Base-by-base conservation (phyloP, 2,888 invertebrate genomes). In the Esperia sulphurella region DNA sequence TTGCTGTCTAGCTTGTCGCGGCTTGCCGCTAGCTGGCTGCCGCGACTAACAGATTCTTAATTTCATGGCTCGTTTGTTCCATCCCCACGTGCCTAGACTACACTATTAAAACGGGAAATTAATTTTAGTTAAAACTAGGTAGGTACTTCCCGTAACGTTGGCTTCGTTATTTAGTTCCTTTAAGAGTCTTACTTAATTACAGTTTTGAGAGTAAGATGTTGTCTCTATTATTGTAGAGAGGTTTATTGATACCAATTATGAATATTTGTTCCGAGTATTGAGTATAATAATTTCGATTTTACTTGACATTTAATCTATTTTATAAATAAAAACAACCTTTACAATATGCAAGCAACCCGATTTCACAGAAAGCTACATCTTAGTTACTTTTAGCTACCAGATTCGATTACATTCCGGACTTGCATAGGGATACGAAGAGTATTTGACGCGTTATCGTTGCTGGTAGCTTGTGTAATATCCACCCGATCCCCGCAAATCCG, bases 1-100 rank as follows among this genome's bases (percentile, higher is more conserved):
- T 65, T 64, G 68, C 75, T 72, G 79, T 76, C 79, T 68, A 61
- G 67, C 72, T 66, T 67, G 55, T 55, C 63, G 61, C 57, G 52
- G 66, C 63, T 64, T 61, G 58, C 66, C 55, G 53, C 50, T 46
- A 47, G 51, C 47, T 49, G 44, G 49, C 39, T 61, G 64, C 62
- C 61, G 59, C 63, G 54, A 72, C 68, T 70, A 75, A 71, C 74
- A 70, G 67, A 75, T 81, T 80, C 79, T 83, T 83, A 83, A 84
- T 84, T 83, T 85, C 83, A 84, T 75, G 83, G 73, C 63, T 65
- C 75, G 79, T 71, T 81, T 74, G 73, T 64, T 76, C 63, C 53
- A 52, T 48, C 54, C 65, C 59, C 58, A 62, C 62, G 63, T 61
- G 56, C 55, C 55, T 51, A 55, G 52, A 45, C 45, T 48, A 38